phyloP scores from a whole-genome alignment of 2,888 invertebrate species.

The Scrobipalpa costella region DNA sequence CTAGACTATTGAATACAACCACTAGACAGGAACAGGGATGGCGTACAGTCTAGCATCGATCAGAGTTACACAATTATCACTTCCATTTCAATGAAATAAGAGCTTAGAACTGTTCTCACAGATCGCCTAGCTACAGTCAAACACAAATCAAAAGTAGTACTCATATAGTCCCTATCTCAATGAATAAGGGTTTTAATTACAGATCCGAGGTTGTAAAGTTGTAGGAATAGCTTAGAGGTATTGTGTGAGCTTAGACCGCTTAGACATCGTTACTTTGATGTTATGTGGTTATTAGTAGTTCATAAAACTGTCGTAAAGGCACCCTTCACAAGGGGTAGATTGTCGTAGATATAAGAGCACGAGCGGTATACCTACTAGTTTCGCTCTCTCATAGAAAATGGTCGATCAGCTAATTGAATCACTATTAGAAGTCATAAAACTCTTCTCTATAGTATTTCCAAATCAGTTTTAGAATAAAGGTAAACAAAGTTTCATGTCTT shows the following conservation, averaged over 20 bases:
- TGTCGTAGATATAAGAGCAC: no score
- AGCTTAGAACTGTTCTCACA: not conserved
- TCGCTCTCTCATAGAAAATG: no score
- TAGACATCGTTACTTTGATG: slow-evolving; percentile 4
- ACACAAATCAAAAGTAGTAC: not conserved
- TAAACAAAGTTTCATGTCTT: no score
- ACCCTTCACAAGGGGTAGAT: not conserved
- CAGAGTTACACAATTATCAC: not conserved
- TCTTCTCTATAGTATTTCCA: no score
- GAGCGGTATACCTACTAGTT: no score
- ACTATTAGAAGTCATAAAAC: no score
- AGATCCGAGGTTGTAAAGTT: not conserved
- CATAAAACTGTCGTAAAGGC: not conserved
- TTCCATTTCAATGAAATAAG: not conserved
- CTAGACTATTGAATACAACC: slow-evolving; percentile 4
- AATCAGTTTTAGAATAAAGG: no score
- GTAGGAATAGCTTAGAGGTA: not conserved
- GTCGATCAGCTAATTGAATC: no score
- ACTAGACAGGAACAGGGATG: not conserved
- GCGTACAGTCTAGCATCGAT: not conserved
- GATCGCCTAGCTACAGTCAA: not conserved
- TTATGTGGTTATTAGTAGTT: not conserved
- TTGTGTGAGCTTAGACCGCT: not conserved
- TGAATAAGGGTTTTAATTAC: not conserved
- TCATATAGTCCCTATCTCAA: not conserved